Base-by-base conservation (phyloP, 2,888 invertebrate genomes). In the Kryphioiulus occultus region DNA sequence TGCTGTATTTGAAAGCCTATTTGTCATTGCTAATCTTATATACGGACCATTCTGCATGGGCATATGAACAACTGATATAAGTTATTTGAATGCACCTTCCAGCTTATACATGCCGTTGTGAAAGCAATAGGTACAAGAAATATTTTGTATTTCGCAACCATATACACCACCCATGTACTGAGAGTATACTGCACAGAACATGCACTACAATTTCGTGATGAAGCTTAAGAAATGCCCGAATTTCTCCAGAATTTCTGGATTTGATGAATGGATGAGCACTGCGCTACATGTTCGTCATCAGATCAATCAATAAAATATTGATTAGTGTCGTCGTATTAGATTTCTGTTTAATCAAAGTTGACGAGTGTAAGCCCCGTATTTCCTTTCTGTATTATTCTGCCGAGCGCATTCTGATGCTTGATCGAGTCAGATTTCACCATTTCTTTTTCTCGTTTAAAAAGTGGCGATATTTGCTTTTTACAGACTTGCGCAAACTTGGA, bases 271-370 rank as follows among this genome's bases (percentile, higher is more conserved):
- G 22, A 12, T 12, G 78, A 78, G 30, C 30, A 78, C 1, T 1
- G 2, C 15, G 78, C 12, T 68, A 12, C 44, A n/a, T 30, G n/a
- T 78, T 78, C 30, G 78, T 26, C 30, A 30, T 15, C 10, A 15
- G 30, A 78, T 78, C 78, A 78, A 78, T 78, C 78, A 78, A 78
- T 78, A 78, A 78, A 78, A 78, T 26, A 78, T 78, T 78, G 78
- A 78, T 78, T 78, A 78, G 78, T 30, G 26, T 78, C 30, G 78
- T 78, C 26, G 78, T 78, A 78, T 78, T 30, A 78, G 78, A 78
- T 78, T 78, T 78, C 78, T 78, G 26, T 22, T 78, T 78, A 78
- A 78, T 78, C 78, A 78, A 78, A 78, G 12, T 15, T 78, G 26
- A 78, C 10, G 78, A 26, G 78, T 12, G 78, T 15, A 78, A 78